Evolutionary conservation across 35 echinoderm and acorn worm genomes (phyloP).

Genomic region (Holothuria glaberrima): DNA sequence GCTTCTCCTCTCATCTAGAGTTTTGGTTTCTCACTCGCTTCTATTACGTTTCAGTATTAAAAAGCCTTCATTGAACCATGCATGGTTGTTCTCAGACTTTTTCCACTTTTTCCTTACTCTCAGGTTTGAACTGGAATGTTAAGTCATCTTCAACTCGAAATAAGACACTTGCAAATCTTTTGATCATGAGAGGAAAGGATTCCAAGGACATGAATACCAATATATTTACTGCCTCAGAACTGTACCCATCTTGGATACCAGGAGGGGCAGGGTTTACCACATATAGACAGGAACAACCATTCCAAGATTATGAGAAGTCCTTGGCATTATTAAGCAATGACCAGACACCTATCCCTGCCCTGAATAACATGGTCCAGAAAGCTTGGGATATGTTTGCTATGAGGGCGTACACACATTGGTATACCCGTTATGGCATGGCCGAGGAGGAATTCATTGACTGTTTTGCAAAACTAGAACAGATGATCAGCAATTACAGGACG

Average conservation of each 20-base stretch:
- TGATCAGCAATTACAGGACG: slow-evolving; percentile 72
- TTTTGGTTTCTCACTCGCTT: too few relatives aligned
- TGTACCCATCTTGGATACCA: slow-evolving; percentile 87
- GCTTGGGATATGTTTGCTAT: slow-evolving; percentile 98
- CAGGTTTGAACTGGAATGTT: slow-evolving; percentile 92
- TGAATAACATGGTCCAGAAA: slow-evolving; percentile 74
- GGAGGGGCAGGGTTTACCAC: slow-evolving; percentile 39
- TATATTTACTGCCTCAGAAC: slow-evolving; percentile 33
- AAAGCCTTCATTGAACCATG: too few relatives aligned
- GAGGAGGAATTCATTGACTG: slow-evolving; percentile 98
- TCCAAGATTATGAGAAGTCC: slow-evolving; percentile 81
- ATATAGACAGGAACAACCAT: slow-evolving; percentile 50
- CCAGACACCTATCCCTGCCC: slow-evolving; percentile 58
- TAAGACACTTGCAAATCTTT: slow-evolving; percentile 72
- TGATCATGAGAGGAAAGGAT: slow-evolving; percentile 82
- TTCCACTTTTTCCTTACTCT: background rate
- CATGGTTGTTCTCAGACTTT: too few relatives aligned
- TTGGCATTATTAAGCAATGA: slow-evolving; percentile 80
- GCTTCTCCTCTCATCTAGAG: too few relatives aligned
- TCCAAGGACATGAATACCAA: slow-evolving; percentile 5
- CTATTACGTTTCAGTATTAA: too few relatives aligned
- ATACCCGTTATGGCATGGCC: slow-evolving; percentile 84
- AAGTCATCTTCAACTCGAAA: slow-evolving; percentile 57
- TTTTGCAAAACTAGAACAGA: slow-evolving; percentile 93
- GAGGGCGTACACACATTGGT: slow-evolving; percentile 97